phyloP scores from a whole-genome alignment of 2,797 vertebrate species.

The Typhlichthys subterraneus region DNA sequence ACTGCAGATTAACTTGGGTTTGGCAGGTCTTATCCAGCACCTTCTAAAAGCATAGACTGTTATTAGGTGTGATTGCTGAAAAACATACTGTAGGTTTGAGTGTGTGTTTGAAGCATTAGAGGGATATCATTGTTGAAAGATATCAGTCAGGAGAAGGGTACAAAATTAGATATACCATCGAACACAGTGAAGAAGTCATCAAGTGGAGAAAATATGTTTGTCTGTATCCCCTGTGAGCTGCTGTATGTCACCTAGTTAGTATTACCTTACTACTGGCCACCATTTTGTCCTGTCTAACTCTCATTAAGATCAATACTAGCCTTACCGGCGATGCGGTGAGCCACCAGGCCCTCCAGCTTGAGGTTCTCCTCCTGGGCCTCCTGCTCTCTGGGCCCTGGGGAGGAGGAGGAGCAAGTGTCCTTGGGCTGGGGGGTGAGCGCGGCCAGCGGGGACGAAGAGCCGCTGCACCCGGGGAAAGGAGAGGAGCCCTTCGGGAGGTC shows the following conservation, averaged over 20 bases:
- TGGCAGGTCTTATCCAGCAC: not conserved
- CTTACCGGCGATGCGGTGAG: conserved; percentile 95
- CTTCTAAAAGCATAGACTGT: too few species aligned
- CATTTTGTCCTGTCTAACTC: not conserved
- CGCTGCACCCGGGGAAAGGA: conserved; percentile 72
- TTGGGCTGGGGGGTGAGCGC: conserved; percentile 67
- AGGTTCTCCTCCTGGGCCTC: conserved; percentile 85
- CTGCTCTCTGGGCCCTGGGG: conserved; percentile 77
- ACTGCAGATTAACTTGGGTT: not conserved
- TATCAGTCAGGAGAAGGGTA: too few species aligned
- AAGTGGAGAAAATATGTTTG: too few species aligned
- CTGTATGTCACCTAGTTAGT: too few species aligned
- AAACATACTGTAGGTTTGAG: too few species aligned
- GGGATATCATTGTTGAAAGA: too few species aligned
- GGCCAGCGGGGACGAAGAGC: conserved; percentile 77
- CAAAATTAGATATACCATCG: too few species aligned
- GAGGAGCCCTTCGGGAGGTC: conserved; percentile 71
- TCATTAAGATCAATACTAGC: not conserved
- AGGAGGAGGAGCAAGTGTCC: conserved; percentile 70
- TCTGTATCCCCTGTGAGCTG: too few species aligned
- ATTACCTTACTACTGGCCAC: not conserved
- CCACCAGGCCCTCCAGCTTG: conserved; percentile 92
- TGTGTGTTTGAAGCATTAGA: too few species aligned
- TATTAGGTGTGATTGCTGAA: too few species aligned
- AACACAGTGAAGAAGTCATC: too few species aligned